Conservation (phyloP, 2,797 vertebrate genomes). For the Pelodytes ibericus region DNA sequence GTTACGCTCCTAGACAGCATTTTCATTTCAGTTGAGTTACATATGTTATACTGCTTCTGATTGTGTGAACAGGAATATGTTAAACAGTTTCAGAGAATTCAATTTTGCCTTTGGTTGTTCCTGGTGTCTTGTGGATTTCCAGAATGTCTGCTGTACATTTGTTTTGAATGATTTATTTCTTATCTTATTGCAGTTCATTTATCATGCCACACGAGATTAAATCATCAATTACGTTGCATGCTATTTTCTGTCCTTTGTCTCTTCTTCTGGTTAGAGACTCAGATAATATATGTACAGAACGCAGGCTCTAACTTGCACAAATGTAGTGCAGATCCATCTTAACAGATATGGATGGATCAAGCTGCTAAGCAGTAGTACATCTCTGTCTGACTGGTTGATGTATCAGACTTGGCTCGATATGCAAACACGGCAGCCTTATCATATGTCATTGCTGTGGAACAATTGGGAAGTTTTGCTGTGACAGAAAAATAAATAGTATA, state of each 20-base stretch:
- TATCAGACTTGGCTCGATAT: background rate
- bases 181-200: slow-evolving; percentile 38
- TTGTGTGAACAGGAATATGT: slow-evolving; percentile 23
- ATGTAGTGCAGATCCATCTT: slow-evolving; percentile 7
- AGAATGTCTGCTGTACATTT: slow-evolving; percentile 33
- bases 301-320: background rate
- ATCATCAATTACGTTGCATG: slow-evolving; percentile 41
- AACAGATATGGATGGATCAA: slow-evolving; percentile 12
- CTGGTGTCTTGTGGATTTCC: slow-evolving; percentile 38
- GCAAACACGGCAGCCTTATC: background rate
- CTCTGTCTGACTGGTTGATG: background rate
- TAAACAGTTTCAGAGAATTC: slow-evolving; percentile 35
- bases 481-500: background rate
- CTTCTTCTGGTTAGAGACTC: slow-evolving; percentile 17
- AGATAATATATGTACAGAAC: slow-evolving; percentile 21
- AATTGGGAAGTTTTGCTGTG: background rate
- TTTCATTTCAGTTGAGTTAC: background rate
- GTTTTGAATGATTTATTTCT: slow-evolving; percentile 48
- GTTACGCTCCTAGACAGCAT: too few relatives aligned
- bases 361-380: background rate
- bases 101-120: slow-evolving; percentile 36
- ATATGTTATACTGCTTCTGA: background rate
- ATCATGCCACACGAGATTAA: slow-evolving; percentile 37
- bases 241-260: slow-evolving; percentile 8
- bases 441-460: background rate